Percentiles rank a stretch among this genome's conserved stretches.
Evolutionary conservation across 2,888 invertebrate species (phyloP).

Genomic region (Tiliacea aurago): DNA sequence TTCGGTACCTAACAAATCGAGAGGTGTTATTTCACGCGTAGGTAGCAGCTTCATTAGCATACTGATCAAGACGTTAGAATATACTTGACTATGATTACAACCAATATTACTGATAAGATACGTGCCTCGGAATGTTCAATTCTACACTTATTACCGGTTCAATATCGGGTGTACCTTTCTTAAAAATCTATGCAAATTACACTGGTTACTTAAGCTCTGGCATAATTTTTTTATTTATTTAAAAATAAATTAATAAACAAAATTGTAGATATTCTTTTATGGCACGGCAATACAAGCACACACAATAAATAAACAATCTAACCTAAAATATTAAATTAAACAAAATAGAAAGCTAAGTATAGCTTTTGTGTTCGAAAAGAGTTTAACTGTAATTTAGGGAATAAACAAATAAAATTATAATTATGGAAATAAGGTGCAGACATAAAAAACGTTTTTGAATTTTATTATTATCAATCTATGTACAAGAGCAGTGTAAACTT

Average conservation of each 20-base stretch:
- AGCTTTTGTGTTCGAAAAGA: not conserved
- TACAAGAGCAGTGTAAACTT: slow-evolving; percentile 49
- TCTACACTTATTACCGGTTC: slow-evolving; percentile 33
- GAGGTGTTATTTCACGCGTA: slow-evolving; percentile 65
- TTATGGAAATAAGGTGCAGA: slow-evolving; percentile 34
- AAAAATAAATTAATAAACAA: too few species aligned
- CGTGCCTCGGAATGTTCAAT: slow-evolving; percentile 43
- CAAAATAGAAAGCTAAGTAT: not conserved
- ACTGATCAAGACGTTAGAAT: slow-evolving; percentile 67
- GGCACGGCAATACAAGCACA: not conserved
- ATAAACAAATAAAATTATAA: slow-evolving; percentile 35
- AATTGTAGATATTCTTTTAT: not conserved
- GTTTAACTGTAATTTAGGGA: not conserved
- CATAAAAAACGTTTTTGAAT: slow-evolving; percentile 21
- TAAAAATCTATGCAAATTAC: slow-evolving; percentile 36
- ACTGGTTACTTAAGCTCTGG: not conserved
- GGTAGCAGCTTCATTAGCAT: slow-evolving; percentile 67
- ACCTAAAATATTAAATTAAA: too few species aligned
- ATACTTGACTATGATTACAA: slow-evolving; percentile 59
- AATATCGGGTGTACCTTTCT: slow-evolving; percentile 14
- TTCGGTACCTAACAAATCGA: slow-evolving; percentile 54
- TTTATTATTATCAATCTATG: slow-evolving; percentile 52
- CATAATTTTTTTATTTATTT: not conserved
- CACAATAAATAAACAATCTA: too few species aligned
- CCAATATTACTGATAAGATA: slow-evolving; percentile 57